These are phyloP conservation scores for Nothocercus julius DNA, from an alignment of 2,113 vertebrate genomes.

Conservation along the genomic window DNA sequence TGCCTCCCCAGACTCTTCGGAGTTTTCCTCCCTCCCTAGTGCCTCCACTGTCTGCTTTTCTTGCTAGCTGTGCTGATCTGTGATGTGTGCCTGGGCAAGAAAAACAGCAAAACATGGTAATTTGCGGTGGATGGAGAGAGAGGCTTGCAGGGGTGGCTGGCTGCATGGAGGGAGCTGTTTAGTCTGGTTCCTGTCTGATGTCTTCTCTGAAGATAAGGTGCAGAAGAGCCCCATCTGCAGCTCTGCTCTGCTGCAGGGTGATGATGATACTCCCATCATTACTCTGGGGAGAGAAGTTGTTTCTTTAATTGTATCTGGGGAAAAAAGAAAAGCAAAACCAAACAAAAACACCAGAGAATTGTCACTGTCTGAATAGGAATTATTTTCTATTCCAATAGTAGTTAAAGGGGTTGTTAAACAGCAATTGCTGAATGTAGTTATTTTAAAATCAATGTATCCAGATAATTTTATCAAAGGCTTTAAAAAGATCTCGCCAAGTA, in stretches of 20 bases:
- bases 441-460: not conserved
- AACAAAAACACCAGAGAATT: not conserved
- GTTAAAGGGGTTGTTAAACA: not conserved
- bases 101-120: too few relatives aligned
- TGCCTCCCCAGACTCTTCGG: too few relatives aligned
- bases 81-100: too few relatives aligned
- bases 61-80: too few relatives aligned
- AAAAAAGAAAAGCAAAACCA: not conserved
- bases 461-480: not conserved
- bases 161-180: too few relatives aligned
- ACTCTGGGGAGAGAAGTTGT: not conserved
- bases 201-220: not conserved
- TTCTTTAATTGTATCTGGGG: not conserved
- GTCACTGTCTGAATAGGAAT: not conserved
- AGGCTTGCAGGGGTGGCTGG: too few relatives aligned
- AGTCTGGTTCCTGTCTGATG: too few relatives aligned
- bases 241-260: too few relatives aligned
- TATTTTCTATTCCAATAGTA: not conserved
- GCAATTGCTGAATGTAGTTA: not conserved
- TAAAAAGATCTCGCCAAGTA: not conserved
- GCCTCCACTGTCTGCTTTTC: too few relatives aligned
- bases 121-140: too few relatives aligned
- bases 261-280: not conserved
- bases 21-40: too few relatives aligned
- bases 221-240: not conserved